Base-by-base conservation (phyloP, 2,113 vertebrate genomes). In the Megaptera novaeangliae region DNA sequence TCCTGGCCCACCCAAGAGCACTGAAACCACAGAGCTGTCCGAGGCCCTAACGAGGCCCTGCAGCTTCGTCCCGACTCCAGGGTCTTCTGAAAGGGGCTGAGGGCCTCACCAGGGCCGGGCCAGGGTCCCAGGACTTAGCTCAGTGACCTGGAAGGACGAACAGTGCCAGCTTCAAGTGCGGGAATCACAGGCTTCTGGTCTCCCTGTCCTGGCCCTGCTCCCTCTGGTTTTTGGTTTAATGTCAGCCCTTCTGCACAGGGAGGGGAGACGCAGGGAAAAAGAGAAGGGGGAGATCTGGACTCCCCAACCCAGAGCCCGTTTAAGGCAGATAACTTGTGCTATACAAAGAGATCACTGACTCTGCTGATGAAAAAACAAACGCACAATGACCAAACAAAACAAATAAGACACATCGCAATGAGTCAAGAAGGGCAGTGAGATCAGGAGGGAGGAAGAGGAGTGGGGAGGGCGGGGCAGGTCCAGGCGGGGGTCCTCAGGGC, bases 401-500 rank as follows among this genome's bases (percentile, higher is more conserved):
- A 36, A 74, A 63, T 0, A 63, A 66, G 92, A 92, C 80, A 44
- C 75, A 57, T 84, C 63, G 29, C 95, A 91, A 88, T 64, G 92
- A 74, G 96, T 97, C 84, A 80, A 63, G 93, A 96, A 97, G 87
- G 69, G 92, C 77, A 36, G 34, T 0, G 39, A 63, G 49, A 3
- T 20, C 5, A 9, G 59, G 69, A n/a, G 15, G 21, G 39, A 49
- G 71, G 78, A 17, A 2, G 3, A 29, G 13, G 83, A n/a, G 49
- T 4, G 0, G 39, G 80, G 52, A 8, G 34, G 59, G 18, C 0
- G 8, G 87, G 81, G 25, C 52, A 14, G 91, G 81, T 55, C n/a
- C 78, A 18, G 59, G 59, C 8, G 1, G 63, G 61, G 63, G 46
- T 97, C 97, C 97, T 99, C 99, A 99, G 71, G 99, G 99, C 78